phyloP scores from a whole-genome alignment of 2,888 invertebrate genomes.

The Philhelius pedissequus region DNA sequence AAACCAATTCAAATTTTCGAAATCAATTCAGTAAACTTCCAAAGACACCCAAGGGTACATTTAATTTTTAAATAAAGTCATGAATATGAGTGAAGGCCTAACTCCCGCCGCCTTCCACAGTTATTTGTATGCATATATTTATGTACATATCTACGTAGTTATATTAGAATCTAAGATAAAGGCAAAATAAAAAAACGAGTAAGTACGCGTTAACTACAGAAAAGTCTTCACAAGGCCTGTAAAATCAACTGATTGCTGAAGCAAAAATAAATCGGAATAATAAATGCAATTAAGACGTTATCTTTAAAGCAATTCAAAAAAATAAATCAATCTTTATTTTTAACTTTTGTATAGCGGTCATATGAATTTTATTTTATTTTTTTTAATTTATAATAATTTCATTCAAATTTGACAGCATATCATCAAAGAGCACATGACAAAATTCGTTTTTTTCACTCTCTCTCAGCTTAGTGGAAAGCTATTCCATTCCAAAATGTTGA shows the following conservation, averaged over 20 bases:
- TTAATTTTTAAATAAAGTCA: neutral
- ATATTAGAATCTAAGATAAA: constrained; percentile 33
- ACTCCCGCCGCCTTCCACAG: neutral
- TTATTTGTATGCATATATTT: no score
- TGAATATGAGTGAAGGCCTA: neutral
- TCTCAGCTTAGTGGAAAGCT: constrained; percentile 29
- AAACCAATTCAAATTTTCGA: neutral
- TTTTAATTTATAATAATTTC: neutral
- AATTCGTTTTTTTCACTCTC: constrained; percentile 9
- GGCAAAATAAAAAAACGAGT: neutral
- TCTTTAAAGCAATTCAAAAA: no score
- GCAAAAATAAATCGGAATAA: neutral
- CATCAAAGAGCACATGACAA: constrained; percentile 58
- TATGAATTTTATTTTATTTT: neutral
- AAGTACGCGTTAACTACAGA: constrained; percentile 15
- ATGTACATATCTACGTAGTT: no score
- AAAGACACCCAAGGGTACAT: neutral
- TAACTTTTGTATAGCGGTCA: neutral
- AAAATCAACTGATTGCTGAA: constrained; percentile 22
- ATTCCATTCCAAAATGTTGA: constrained; percentile 26
- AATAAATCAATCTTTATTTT: neutral
- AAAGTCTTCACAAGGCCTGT: constrained; percentile 49
- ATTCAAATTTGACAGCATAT: constrained; percentile 26
- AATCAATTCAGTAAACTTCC: neutral
- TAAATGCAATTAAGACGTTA: neutral